phyloP scores from a whole-genome alignment of 2,888 invertebrate species.

The Sesia apiformis region DNA sequence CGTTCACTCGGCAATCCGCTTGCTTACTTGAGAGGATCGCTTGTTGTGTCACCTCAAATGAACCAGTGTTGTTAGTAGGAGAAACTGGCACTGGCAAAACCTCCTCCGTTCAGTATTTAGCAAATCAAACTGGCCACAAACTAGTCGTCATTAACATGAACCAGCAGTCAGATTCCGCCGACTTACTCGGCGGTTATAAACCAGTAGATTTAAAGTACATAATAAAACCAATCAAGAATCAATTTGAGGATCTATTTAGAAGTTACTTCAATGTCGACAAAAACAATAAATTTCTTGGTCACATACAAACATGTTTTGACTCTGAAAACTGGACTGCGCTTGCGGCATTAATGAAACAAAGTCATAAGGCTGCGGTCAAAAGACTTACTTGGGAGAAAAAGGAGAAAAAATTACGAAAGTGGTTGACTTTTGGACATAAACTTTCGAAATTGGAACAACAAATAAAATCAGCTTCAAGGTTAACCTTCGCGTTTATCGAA shows the following conservation, averaged over 20 bases:
- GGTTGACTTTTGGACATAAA: conserved; percentile 80
- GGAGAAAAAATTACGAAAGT: conserved; percentile 58
- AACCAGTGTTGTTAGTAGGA: conserved; percentile 95
- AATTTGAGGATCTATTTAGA: conserved; percentile 88
- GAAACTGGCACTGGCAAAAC: conserved; percentile 99
- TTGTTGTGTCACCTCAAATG: conserved; percentile 85
- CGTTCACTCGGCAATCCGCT: conserved; percentile 87
- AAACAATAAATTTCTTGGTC: conserved; percentile 87
- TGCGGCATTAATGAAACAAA: conserved; percentile 84
- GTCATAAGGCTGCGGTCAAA: conserved; percentile 78
- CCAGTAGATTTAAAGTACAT: conserved; percentile 93
- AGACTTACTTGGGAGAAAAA: conserved; percentile 53
- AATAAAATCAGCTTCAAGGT: conserved; percentile 79
- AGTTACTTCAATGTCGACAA: conserved; percentile 84
- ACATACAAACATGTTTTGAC: conserved; percentile 85
- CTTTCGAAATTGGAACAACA: conserved; percentile 83
- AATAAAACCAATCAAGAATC: conserved; percentile 84
- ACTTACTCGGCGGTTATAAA: conserved; percentile 97
- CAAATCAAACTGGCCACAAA: conserved; percentile 87
- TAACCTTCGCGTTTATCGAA: conserved; percentile 94
- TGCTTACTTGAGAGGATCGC: conserved; percentile 91
- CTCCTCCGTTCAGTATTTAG: conserved; percentile 92
- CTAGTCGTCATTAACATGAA: conserved; percentile 98
- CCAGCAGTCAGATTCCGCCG: conserved; percentile 97
- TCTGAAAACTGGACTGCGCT: conserved; percentile 82